Evolutionary conservation across 1,140 invertebrate species (phyloP).

Genomic region (Drusus annulatus): DNA sequence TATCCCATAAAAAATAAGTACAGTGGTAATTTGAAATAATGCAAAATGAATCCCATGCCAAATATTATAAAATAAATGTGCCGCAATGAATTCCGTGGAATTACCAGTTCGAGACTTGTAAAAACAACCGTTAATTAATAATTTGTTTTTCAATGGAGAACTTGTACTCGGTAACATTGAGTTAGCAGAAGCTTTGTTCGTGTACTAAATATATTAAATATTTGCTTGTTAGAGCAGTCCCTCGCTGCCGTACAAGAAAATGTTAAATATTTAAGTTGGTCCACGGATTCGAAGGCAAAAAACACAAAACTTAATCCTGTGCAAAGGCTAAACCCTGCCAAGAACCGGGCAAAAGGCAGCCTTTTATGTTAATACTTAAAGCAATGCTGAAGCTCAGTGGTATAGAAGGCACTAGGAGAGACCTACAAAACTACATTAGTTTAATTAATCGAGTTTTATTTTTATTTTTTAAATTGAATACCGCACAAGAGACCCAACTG

Average conservation of each 20-base stretch:
- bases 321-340: conserved; percentile 45
- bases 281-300: conserved; percentile 40
- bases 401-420: too few relatives aligned
- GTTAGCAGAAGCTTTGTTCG: conserved; percentile 2
- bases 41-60: too few relatives aligned
- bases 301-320: conserved; percentile 32
- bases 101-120: too few relatives aligned
- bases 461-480: too few relatives aligned
- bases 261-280: conserved; percentile 54
- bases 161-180: neutral
- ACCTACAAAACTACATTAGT: too few relatives aligned
- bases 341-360: conserved; percentile 38
- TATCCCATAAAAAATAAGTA: too few relatives aligned
- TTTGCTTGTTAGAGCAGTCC: conserved; percentile 29
- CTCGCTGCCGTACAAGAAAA: conserved; percentile 39
- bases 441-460: too few relatives aligned
- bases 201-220: conserved; percentile 30
- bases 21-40: too few relatives aligned
- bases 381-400: neutral
- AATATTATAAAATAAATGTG: too few relatives aligned
- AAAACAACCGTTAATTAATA: conserved; percentile 1
- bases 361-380: conserved; percentile 54
- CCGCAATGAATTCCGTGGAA: too few relatives aligned
- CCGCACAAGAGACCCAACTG: too few relatives aligned
- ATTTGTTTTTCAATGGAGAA: neutral